Evolutionary conservation across 2,888 invertebrate genomes (phyloP), one percentile per base, ranked within the genome.

Genomic region (Holacanthella duospinosa): DNA sequence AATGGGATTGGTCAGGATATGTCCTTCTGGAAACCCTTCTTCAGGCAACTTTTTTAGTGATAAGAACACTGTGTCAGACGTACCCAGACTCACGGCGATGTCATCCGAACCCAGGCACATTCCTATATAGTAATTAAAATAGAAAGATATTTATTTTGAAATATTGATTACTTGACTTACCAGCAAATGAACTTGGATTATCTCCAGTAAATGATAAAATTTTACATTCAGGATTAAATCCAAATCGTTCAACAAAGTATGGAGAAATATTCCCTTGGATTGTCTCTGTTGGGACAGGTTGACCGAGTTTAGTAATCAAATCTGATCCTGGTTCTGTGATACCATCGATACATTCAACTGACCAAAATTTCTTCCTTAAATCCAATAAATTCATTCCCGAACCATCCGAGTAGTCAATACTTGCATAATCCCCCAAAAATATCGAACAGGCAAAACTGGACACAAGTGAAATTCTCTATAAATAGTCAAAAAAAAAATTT

Each of bases 321-420:
- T 86, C 84, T 16, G 87, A 84, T 9, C 86, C 92, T 75, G 89
- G 36, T 29, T 65, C 59, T 3, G 69, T 66, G 59, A 75, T 76
- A 74, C 86, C 87, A 78, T 89, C 82, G 21, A 93, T 78, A 71
- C 91, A 86, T 25, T 79, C 77, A 43, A 83, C 79, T 60, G 87
- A 83, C 95, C 95, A 96, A 29, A 80, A 79, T 78, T 86, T 87
- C 0, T 79, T 81, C 29, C 80, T 82, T 59, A 97, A 88, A 77
- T 96, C 86, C 73, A 97, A 80, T 24, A 97, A 80, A 79, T 97
- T 97, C 93, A 93, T 97, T 21, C 97, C 97, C 0, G 94, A 94
- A 0, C 87, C 96, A 77, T 97, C 97, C 0, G 92, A 84, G 69
- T 83, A 83, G 78, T 97, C 97, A 58, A 97, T 92, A 0, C 92